Evolutionary conservation across 2,797 vertebrate species (phyloP).

Genomic region (Gobio occitaniae): DNA sequence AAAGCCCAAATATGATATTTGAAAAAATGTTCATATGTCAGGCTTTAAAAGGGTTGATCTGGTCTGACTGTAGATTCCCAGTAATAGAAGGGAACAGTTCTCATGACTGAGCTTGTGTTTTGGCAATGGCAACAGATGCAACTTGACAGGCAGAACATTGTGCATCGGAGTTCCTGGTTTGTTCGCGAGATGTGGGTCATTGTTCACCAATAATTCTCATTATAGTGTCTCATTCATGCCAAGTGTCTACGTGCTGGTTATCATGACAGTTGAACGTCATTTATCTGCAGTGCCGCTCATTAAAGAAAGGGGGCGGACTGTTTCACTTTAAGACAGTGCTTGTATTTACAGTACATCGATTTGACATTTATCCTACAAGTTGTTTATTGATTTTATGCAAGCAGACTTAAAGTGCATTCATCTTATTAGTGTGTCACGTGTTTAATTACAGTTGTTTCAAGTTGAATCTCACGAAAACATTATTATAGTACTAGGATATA

Average conservation of each 20-base stretch:
- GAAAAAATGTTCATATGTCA: not conserved
- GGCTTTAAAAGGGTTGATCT: not conserved
- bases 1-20: not conserved
- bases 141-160: constrained; percentile 40
- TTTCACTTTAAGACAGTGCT: not conserved
- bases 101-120: constrained; percentile 37
- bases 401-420: not conserved
- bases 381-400: not conserved
- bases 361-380: not conserved
- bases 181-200: constrained; percentile 43
- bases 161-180: constrained; percentile 5
- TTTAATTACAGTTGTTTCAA: not conserved
- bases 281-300: not conserved
- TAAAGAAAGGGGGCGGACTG: not conserved
- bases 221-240: constrained; percentile 4
- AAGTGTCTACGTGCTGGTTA: constrained; percentile 42
- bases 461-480: not conserved
- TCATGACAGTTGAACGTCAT: constrained; percentile 4
- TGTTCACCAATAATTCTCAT: constrained; percentile 33
- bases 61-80: not conserved
- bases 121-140: constrained; percentile 19
- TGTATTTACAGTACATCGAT: not conserved
- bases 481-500: not conserved
- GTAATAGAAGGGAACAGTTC: constrained; percentile 9
- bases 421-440: not conserved